Conservation (phyloP, 2,113 vertebrate genomes). For the Chloebia gouldiae region DNA sequence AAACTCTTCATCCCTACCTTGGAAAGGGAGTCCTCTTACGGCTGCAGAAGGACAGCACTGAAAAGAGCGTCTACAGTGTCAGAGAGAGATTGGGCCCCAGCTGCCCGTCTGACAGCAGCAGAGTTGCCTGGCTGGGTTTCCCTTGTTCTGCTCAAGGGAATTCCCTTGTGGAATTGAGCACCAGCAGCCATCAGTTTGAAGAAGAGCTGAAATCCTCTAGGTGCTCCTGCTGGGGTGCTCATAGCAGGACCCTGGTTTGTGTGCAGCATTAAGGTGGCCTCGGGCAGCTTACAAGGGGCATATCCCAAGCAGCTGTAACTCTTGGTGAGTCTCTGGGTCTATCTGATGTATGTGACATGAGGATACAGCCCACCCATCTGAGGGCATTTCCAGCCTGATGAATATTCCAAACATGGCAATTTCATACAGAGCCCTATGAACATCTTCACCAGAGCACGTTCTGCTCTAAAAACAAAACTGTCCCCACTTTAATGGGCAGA, state of each 20-base stretch:
- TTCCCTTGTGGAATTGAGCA: not conserved
- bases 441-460: not conserved
- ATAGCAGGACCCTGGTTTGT: not conserved
- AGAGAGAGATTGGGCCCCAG: not conserved
- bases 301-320: not conserved
- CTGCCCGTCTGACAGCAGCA: not conserved
- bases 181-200: not conserved
- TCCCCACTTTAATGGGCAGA: not conserved
- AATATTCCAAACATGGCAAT: not conserved
- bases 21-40: not conserved
- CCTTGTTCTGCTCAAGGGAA: not conserved
- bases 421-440: not conserved
- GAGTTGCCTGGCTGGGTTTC: not conserved
- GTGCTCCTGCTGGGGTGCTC: not conserved
- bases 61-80: not conserved
- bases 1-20: not conserved
- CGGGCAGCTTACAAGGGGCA: not conserved
- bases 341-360: not conserved
- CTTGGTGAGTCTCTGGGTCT: not conserved
- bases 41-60: not conserved
- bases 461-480: not conserved
- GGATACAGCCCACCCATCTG: not conserved
- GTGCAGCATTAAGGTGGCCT: not conserved
- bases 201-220: not conserved
- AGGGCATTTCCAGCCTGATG: not conserved